Evolutionary conservation across 2,888 invertebrate species (phyloP), one percentile per base, ranked within the genome.

Genomic region (Caenorhabditis sp.): DNA sequence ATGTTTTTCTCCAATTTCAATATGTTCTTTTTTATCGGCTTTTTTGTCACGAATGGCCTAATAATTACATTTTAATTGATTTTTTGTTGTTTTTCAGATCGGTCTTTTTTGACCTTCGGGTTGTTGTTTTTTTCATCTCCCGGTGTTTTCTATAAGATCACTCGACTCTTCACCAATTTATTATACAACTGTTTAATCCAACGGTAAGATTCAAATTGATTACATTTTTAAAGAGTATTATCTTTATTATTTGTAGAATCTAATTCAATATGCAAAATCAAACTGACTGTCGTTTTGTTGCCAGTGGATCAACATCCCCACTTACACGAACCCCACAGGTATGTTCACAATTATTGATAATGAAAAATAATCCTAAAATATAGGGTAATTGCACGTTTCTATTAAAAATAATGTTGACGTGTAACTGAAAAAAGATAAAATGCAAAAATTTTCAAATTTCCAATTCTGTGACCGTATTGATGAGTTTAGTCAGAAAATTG

Each of bases 131-230:
- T 43, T 10, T 43, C 14, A 43, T 43, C n/a, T 53, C 53, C 53
- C 53, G 53, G 53, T 53, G 53, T 43, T 43, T 43, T 43, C 53
- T 53, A n/a, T 53, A 53, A 53, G 53, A 53, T 53, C 53, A 23
- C 23, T 23, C 21, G 21, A 23, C 53, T 53, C 53, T 53, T 17
- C 53, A 53, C 53, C 24, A 23, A 23, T 53, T 53, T 19, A 10
- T 53, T 23, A n/a, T n/a, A n/a, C 10, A 53, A 53, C 21, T 53
- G 10, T 53, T 53, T 53, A 53, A 17, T 53, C n/a, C 4, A 53
- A 53, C 23, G 53, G 53, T 53, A 19, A 53, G 23, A n/a, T 53
- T 19, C 4, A 31, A 31, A 6, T 31, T 55, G 3, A 26, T 55
- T 43, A 3, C 14, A 26, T 55, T 55, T 26, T 55, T 1, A 55